Evolutionary conservation across 1,140 invertebrate species (phyloP), one percentile per base, ranked within the genome.

Genomic region (Bombus confusus): DNA sequence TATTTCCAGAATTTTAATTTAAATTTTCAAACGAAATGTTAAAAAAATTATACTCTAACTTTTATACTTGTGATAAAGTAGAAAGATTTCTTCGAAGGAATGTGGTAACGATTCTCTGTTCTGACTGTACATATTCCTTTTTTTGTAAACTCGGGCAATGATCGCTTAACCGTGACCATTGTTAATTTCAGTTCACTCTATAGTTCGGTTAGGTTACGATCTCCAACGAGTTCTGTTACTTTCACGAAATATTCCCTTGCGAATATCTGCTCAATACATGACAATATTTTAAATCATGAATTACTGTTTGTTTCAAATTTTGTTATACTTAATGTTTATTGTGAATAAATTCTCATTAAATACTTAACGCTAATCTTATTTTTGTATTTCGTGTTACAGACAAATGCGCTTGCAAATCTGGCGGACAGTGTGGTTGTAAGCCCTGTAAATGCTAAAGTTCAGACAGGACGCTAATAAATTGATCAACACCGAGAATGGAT

Each of bases 341-440:
- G 28, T 5, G n/a, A 12, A 57, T 13, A 74, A 22, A 57, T 22
- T 28, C 10, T 43, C 31, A 39, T 79, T 57, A 15, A 28, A 73
- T 75, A 82, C 47, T 62, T 71, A 12, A 66, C 13, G 22, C 22
- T 73, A 43, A 73, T 71, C 22, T 31, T 68, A 34, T 31, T 79
- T 43, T n/a, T 52, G 3, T 64, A 66, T 72, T 37, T 84, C 59
- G 75, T 87, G 47, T 92, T 87, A 81, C 75, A 93, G 92, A 91
- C 22, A 89, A 92, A 78, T 93, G 92, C 78, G 12, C 5, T 31
- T 93, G 92, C 72, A 92, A 93, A 37, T 57, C 86, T 34, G 92
- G 91, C 0, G 86, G 85, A 79, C 75, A 91, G n/a, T 93, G 92
- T 37, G 31, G 62, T 3, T 93, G 91, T 75, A 87, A 90, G 47